Evolutionary conservation across 37 sponge, comb jelly and placozoan genomes (phyloP).

Genomic region (Mnemiopsis leidyi): DNA sequence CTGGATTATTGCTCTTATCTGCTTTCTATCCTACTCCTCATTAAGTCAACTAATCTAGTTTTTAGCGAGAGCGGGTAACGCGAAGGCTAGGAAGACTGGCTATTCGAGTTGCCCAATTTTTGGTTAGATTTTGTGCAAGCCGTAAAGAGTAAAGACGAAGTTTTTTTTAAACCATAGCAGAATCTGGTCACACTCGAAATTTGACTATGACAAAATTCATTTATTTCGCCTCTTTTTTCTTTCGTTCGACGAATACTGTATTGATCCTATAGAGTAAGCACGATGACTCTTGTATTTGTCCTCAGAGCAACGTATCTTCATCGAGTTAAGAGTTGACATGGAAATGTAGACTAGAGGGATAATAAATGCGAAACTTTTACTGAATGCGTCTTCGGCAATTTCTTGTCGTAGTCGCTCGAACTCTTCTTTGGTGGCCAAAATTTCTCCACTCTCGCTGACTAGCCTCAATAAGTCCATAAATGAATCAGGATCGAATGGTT

Average conservation of each 20-base stretch:
- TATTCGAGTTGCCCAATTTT: no score
- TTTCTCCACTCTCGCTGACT: background rate
- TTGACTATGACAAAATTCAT: no score
- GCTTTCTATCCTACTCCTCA: no score
- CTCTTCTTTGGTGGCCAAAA: background rate
- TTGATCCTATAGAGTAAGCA: background rate
- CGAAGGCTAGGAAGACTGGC: no score
- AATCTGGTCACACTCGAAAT: no score
- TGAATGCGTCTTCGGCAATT: background rate
- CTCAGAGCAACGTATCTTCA: background rate
- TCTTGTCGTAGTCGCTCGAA: background rate
- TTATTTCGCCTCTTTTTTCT: background rate
- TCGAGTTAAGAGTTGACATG: background rate
- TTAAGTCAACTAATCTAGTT: no score
- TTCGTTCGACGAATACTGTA: background rate
- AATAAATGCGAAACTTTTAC: background rate
- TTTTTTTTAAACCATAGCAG: no score
- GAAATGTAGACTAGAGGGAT: background rate
- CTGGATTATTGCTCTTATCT: no score
- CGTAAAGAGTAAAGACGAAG: no score
- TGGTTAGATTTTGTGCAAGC: no score
- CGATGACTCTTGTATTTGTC: background rate
- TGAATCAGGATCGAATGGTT: background rate
- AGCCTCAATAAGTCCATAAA: background rate
- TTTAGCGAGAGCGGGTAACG: no score